A percentile compares a stretch with the other conserved stretches of the same genome.
Evolutionary conservation across 2,797 vertebrate species (phyloP).

Genomic region (Siniperca undulata): DNA sequence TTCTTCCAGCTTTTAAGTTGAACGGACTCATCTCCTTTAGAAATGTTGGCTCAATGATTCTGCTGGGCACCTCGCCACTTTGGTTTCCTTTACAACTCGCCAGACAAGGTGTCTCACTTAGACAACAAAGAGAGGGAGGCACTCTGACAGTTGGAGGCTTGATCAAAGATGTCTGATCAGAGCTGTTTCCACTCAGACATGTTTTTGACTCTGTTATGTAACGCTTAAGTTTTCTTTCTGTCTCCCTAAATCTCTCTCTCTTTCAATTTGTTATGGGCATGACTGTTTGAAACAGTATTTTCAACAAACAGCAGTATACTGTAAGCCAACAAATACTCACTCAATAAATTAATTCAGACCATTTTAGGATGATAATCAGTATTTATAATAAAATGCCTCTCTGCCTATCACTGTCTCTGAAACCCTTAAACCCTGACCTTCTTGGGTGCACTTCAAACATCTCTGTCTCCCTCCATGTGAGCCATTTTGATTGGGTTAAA

Average conservation of each 20-base stretch:
- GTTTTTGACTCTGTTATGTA: constrained; percentile 45
- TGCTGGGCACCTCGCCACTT: constrained; percentile 56
- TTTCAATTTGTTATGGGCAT: constrained; percentile 1
- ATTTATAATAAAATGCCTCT: neutral
- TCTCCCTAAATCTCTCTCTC: neutral
- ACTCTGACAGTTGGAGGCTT: constrained; percentile 40
- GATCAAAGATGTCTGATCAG: constrained; percentile 69
- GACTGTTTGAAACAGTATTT: neutral
- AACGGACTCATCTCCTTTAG: constrained; percentile 52
- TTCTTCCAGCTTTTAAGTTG: constrained; percentile 22
- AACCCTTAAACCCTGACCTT: constrained; percentile 5
- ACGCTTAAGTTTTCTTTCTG: neutral
- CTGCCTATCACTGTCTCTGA: neutral
- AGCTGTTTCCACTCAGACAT: constrained; percentile 35
- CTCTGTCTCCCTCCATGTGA: constrained; percentile 13
- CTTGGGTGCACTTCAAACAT: neutral
- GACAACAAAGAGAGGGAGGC: constrained; percentile 58
- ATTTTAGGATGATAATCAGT: neutral
- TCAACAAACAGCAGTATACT: neutral
- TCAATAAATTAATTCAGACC: neutral
- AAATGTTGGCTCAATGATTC: constrained; percentile 26
- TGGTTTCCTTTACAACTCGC: constrained; percentile 53
- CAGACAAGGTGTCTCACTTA: constrained; percentile 72
- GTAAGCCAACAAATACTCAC: neutral
- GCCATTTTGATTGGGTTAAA: constrained; percentile 57